Evolutionary conservation across 92 coral and sea anemone species (phyloP), one percentile per base, ranked within the genome.

Genomic region (Zoanthus solanderi): DNA sequence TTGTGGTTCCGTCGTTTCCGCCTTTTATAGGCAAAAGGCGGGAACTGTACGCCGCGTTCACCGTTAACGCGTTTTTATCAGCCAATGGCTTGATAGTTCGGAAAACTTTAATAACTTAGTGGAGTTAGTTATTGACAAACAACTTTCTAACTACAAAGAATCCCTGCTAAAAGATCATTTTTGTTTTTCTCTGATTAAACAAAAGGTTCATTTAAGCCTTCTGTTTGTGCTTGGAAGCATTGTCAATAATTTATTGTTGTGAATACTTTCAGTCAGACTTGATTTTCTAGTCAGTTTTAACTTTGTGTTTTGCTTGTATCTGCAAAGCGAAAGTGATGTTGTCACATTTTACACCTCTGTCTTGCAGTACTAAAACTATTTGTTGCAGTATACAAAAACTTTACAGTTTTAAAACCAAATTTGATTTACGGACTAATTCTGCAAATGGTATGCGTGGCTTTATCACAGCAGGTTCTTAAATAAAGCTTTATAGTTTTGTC

Each of bases 11-110:
- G 77, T 54, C 68, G 71, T 52, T 88, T 87, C 87, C 79, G 89
- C 92, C 89, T 91, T 91, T 84, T 91, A 91, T 91, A 91, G 57
- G 68, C 88, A 66, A 83, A 63, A 66, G 73, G 79, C 84, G 82
- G 78, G 85, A 79, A 81, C 42, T 66, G 45, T 31, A 67, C 75
- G 75, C 85, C 74, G 85, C 63, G 44, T 29, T 63, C 65, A 56
- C 85, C 75, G 85, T 65, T 81, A 66, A 47, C 85, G 75, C 75
- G 75, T 58, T 44, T 44, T 15, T 15, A 13, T 45, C 85, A 8
- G 46, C 85, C 85, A 81, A 81, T 81, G 75, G 63, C 45, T 81
- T 81, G 75, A 81, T 75, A 44, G 75, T 58, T 1, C 30, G 12
- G 45, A 34, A 81, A 67, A 29, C 29, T 37, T 28, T 28, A 81